Conservation (phyloP, 2,888 invertebrate genomes). For the Ceramica pisi region DNA sequence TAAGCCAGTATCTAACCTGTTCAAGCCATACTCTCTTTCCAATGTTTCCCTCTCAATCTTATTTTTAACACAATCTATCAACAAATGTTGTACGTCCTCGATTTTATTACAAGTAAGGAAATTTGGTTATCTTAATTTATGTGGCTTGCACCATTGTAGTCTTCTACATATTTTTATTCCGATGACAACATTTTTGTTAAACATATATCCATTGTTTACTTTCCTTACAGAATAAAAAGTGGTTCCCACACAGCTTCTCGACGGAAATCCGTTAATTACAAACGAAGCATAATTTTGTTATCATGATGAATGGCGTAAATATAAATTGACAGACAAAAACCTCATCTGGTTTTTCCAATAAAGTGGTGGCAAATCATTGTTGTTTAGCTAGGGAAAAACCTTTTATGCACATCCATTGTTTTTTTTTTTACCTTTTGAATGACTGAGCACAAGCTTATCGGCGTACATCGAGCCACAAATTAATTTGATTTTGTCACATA, state of each 20-base stretch:
- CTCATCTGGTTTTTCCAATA: slow-evolving; percentile 11
- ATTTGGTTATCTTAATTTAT: too few species aligned
- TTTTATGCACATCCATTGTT: not conserved
- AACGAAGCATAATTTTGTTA: not conserved
- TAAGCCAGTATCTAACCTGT: too few species aligned
- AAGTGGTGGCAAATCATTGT: slow-evolving; percentile 2
- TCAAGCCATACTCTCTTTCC: too few species aligned
- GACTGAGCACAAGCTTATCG: too few species aligned
- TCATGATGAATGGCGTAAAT: slow-evolving; percentile 2
- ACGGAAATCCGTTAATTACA: slow-evolving; percentile 4
- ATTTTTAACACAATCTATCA: too few species aligned
- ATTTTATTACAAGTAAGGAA: too few species aligned
- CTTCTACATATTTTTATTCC: not conserved
- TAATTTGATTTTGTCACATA: too few species aligned
- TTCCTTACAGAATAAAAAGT: not conserved
- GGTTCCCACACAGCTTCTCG: not conserved
- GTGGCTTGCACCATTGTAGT: not conserved
- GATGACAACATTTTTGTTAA: too few species aligned
- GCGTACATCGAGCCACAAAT: too few species aligned
- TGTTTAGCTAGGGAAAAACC: not conserved
- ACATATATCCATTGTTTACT: not conserved
- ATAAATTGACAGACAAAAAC: not conserved
- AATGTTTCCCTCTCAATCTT: too few species aligned
- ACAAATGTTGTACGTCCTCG: too few species aligned
- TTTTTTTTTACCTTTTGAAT: too few species aligned